Conservation (phyloP, 2,113 vertebrate genomes). For the Cynoglossus semilaevis region DNA sequence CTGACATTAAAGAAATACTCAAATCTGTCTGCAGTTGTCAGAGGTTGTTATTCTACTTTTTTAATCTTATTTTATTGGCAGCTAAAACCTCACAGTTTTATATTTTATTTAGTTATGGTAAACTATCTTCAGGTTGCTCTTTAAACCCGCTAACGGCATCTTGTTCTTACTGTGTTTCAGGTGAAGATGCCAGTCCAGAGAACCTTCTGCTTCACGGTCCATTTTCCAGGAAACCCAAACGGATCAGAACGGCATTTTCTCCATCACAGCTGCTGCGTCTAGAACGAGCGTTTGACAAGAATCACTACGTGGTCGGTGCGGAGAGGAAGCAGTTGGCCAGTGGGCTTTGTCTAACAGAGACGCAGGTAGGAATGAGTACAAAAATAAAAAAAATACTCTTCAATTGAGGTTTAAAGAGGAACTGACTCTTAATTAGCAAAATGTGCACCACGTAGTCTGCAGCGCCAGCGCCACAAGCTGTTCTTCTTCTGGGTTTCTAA, state of each 20-base stretch:
- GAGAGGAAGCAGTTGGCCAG: constrained; percentile 84
- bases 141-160: not conserved
- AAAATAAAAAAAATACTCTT: too few relatives aligned
- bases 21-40: too few relatives aligned
- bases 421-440: too few relatives aligned
- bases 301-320: constrained; percentile 82
- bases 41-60: too few relatives aligned
- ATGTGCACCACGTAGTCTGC: too few relatives aligned
- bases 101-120: too few relatives aligned
- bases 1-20: too few relatives aligned
- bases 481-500: too few relatives aligned
- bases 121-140: too few relatives aligned
- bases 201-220: constrained; percentile 76
- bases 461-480: too few relatives aligned
- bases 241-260: constrained; percentile 79
- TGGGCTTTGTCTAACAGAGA: constrained; percentile 80
- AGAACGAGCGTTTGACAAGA: constrained; percentile 81
- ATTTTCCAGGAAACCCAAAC: constrained; percentile 80
- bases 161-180: constrained; percentile 37
- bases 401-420: not conserved
- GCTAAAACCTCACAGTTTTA: too few relatives aligned
- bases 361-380: constrained; percentile 60
- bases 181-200: constrained; percentile 77
- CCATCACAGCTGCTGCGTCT: constrained; percentile 79
- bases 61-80: too few relatives aligned